phyloP scores from a whole-genome alignment of 2,888 invertebrate species.

The Hipparchia semele region DNA sequence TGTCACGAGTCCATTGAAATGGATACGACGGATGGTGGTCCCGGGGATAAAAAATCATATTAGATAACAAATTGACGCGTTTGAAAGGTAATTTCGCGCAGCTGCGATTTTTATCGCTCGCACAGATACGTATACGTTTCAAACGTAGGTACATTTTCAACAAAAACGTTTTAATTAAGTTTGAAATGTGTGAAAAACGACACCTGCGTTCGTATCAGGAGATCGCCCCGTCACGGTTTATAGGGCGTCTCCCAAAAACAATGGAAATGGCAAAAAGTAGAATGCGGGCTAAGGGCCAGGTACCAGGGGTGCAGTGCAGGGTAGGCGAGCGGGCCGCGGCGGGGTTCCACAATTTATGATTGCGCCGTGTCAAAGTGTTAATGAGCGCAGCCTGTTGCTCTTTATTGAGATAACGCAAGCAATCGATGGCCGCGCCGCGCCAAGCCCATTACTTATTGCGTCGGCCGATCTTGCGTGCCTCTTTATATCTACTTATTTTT shows the following conservation, averaged over 20 bases:
- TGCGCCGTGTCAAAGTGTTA: conserved; percentile 80
- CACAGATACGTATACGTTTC: conserved; percentile 57
- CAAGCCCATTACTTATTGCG: conserved; percentile 74
- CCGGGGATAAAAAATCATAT: conserved; percentile 43
- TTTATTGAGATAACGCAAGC: conserved; percentile 81
- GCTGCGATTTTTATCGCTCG: conserved; percentile 66
- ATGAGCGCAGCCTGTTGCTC: conserved; percentile 81
- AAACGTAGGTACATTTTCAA: conserved; percentile 53
- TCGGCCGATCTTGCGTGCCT: conserved; percentile 73
- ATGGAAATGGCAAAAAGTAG: conserved; percentile 78
- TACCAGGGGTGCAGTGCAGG: conserved; percentile 61
- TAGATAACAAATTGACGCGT: conserved; percentile 37
- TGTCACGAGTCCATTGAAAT: conserved; percentile 51
- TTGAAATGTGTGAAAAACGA: conserved; percentile 73
- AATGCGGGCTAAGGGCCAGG: conserved; percentile 71
- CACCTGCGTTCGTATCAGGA: conserved; percentile 75
- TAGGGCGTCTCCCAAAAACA: conserved; percentile 76
- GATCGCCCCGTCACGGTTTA: conserved; percentile 78
- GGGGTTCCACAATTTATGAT: conserved; percentile 82
- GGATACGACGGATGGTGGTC: conserved; percentile 53
- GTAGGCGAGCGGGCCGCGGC: conserved; percentile 75
- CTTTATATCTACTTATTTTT: conserved; percentile 62
- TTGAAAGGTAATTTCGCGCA: conserved; percentile 60
- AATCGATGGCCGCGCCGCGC: conserved; percentile 58
- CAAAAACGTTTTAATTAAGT: conserved; percentile 73